These are phyloP conservation scores for Orchesellides sinensis DNA, from an alignment of 2,888 invertebrate species.

Conservation along the genomic window DNA sequence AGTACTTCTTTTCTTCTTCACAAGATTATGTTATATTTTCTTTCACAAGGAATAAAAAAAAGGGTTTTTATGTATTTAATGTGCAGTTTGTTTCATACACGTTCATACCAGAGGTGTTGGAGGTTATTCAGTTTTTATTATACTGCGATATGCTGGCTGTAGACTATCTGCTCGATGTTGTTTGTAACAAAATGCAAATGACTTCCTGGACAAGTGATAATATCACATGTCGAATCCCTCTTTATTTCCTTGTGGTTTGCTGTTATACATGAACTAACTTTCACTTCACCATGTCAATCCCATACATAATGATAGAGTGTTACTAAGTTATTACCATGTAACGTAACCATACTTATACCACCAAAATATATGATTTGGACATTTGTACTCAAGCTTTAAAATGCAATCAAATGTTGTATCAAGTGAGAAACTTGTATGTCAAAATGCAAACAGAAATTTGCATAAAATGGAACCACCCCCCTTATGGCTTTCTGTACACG, in stretches of 20 bases:
- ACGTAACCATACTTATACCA: no score
- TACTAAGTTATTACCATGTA: background rate
- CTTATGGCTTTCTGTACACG: no score
- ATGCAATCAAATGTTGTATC: no score
- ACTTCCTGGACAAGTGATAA: slow-evolving; percentile 15
- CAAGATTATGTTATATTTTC: background rate
- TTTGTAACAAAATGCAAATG: slow-evolving; percentile 3
- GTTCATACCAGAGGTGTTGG: background rate
- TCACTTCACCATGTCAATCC: background rate
- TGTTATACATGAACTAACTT: no score
- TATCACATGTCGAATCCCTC: background rate
- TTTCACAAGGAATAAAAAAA: background rate
- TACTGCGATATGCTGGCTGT: background rate
- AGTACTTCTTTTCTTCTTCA: background rate
- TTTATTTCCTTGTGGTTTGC: background rate
- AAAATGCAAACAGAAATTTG: background rate
- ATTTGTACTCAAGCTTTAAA: background rate
- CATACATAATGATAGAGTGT: background rate
- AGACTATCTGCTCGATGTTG: no score
- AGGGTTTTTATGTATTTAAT: background rate
- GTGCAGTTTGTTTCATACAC: no score
- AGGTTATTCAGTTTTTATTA: background rate
- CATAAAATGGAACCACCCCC: background rate
- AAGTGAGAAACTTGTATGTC: no score
- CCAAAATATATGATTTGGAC: background rate